Conservation (phyloP, 2,888 invertebrate genomes). For the Dorcus parallelipipedus region DNA sequence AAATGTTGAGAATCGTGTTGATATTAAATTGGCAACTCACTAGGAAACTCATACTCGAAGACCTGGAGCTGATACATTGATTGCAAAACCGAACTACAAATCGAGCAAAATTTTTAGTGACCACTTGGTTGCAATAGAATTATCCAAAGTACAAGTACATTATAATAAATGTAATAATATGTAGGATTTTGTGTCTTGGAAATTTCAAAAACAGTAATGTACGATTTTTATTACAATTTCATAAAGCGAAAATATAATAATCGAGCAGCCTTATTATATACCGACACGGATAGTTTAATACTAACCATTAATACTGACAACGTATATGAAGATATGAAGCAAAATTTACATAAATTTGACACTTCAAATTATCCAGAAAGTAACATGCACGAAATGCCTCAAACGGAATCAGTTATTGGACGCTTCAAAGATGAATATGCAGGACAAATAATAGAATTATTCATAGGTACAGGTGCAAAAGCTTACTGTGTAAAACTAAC, state of each 20-base stretch:
- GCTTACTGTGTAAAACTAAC: too few relatives aligned
- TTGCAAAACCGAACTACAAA: too few relatives aligned
- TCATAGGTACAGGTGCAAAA: too few relatives aligned
- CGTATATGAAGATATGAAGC: conserved; percentile 33
- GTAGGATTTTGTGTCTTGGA: conserved; percentile 44
- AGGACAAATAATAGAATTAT: too few relatives aligned
- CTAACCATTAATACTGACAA: conserved; percentile 35
- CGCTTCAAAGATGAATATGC: too few relatives aligned
- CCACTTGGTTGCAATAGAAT: conserved; percentile 38
- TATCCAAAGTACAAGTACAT: conserved; percentile 27
- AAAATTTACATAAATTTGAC: too few relatives aligned
- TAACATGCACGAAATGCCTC: too few relatives aligned
- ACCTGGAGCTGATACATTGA: conserved; percentile 33
- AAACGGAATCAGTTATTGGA: too few relatives aligned
- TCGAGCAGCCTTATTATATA: conserved; percentile 29
- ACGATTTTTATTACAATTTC: conserved; percentile 40
- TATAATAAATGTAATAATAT: conserved; percentile 44
- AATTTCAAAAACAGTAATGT: conserved; percentile 42
- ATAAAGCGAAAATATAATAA: conserved; percentile 32
- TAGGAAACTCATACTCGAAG: conserved; percentile 33
- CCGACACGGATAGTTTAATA: conserved; percentile 35
- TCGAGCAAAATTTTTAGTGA: conserved; percentile 31
- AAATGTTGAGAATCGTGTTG: conserved; percentile 41
- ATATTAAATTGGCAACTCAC: conserved; percentile 33
- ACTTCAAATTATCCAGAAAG: too few relatives aligned